A percentile compares a stretch with the other conserved stretches of the same genome.
phyloP scores from a whole-genome alignment of 2,888 invertebrate genomes.

The Caenorhabditis sulstoni region DNA sequence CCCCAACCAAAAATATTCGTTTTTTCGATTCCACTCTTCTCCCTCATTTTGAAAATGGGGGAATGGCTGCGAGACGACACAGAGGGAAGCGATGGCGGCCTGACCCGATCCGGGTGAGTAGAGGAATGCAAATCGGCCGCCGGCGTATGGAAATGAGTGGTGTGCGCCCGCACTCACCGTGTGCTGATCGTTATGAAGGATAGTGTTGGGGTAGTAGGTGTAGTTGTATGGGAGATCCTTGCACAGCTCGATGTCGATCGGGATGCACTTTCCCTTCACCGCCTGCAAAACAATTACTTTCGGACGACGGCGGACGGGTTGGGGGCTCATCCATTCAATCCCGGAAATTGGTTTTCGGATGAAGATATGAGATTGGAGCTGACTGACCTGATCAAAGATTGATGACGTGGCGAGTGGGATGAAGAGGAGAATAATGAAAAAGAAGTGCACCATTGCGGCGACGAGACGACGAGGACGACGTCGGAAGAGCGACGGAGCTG shows the following conservation, averaged over 20 bases:
- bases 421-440: slow-evolving; percentile 38
- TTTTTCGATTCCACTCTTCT: background rate
- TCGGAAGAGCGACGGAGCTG: background rate
- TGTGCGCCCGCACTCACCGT: slow-evolving; percentile 64
- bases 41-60: background rate
- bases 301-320: slow-evolving; percentile 1
- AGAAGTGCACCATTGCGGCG: slow-evolving; percentile 29
- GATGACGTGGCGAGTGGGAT: slow-evolving; percentile 56
- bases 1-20: slow-evolving; percentile 24
- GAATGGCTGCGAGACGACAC: background rate
- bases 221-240: slow-evolving; percentile 74
- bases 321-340: slow-evolving; percentile 15
- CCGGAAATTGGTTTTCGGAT: slow-evolving; percentile 50
- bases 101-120: too few relatives aligned
- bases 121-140: slow-evolving; percentile 16
- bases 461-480: slow-evolving; percentile 1
- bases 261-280: slow-evolving; percentile 72
- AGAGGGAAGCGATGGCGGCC: background rate
- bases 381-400: slow-evolving; percentile 66
- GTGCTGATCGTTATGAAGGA: slow-evolving; percentile 72
- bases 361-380: background rate
- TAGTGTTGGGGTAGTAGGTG: slow-evolving; percentile 65
- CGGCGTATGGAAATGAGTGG: slow-evolving; percentile 30
- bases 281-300: slow-evolving; percentile 69
- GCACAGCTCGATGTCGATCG: slow-evolving; percentile 76